Conservation (phyloP, 1,140 invertebrate species). For the Achroia grisella region DNA sequence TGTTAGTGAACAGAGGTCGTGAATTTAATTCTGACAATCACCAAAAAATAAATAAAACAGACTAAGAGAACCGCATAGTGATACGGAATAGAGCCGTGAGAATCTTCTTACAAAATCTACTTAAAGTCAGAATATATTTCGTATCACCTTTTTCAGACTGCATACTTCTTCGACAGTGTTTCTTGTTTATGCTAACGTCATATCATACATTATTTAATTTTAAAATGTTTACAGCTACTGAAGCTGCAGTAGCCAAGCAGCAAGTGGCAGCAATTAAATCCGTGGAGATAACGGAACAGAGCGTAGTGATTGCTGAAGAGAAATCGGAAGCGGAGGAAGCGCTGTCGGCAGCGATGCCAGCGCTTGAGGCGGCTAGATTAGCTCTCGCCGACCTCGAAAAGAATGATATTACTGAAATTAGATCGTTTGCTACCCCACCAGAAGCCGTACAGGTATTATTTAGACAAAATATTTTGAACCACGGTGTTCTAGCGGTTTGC, state of each 20-base stretch:
- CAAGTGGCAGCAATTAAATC: constrained; percentile 83
- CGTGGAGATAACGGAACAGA: constrained; percentile 86
- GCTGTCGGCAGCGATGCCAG: constrained; percentile 86
- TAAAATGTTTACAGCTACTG: constrained; percentile 72
- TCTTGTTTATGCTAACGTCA: no score
- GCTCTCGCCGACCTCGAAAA: constrained; percentile 89
- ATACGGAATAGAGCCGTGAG: no score
- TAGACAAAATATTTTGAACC: neutral
- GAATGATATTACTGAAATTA: constrained; percentile 92
- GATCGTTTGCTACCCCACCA: constrained; percentile 92
- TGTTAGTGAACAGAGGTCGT: no score
- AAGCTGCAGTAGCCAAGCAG: constrained; percentile 83
- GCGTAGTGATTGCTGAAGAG: constrained; percentile 83
- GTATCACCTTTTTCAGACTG: no score
- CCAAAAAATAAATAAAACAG: no score
- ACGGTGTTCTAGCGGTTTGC: no score
- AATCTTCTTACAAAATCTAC: no score
- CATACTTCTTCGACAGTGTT: no score
- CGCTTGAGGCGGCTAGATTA: constrained; percentile 83
- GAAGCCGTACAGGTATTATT: constrained; percentile 82
- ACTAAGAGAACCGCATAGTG: no score
- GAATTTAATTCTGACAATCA: no score
- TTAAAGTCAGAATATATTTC: no score
- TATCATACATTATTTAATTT: no score
- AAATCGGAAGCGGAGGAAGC: constrained; percentile 87